Conservation (phyloP, 2,113 vertebrate genomes). For the Dasyprocta punctata region DNA sequence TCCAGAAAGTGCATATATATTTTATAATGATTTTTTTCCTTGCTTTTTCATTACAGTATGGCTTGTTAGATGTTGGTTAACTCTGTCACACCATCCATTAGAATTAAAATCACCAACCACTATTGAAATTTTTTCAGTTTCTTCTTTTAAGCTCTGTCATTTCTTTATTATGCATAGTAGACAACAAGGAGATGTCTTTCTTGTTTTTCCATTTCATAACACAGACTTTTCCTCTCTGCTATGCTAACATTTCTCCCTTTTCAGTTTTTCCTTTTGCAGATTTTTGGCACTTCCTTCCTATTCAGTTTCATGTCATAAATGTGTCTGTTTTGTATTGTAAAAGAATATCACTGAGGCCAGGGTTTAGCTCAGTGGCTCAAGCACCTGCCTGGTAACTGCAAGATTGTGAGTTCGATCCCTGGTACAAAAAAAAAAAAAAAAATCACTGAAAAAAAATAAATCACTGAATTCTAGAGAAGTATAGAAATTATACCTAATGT, state of each 20-base stretch:
- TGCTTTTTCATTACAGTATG: no score
- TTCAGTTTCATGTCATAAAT: neutral
- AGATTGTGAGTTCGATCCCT: no score
- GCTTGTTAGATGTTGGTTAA: no score
- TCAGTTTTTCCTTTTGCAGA: neutral
- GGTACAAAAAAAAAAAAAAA: no score
- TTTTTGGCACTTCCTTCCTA: neutral
- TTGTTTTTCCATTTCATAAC: neutral
- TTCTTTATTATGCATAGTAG: neutral
- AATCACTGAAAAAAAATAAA: no score
- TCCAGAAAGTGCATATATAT: neutral
- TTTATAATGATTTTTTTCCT: no score
- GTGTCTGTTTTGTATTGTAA: neutral
- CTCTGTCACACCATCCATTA: neutral
- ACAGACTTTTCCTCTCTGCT: neutral
- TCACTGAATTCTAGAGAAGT: neutral
- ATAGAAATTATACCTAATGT: neutral
- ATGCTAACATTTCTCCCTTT: neutral
- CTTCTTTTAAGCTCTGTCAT: neutral
- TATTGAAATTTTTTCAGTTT: neutral
- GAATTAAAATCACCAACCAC: neutral
- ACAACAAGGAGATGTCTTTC: neutral
- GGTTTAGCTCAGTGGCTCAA: no score
- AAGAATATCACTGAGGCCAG: neutral
- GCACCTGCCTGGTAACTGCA: no score